These are phyloP conservation scores for Drosophila pseudotakahashii DNA, from an alignment of 2,888 invertebrate species.

Conservation along the genomic window DNA sequence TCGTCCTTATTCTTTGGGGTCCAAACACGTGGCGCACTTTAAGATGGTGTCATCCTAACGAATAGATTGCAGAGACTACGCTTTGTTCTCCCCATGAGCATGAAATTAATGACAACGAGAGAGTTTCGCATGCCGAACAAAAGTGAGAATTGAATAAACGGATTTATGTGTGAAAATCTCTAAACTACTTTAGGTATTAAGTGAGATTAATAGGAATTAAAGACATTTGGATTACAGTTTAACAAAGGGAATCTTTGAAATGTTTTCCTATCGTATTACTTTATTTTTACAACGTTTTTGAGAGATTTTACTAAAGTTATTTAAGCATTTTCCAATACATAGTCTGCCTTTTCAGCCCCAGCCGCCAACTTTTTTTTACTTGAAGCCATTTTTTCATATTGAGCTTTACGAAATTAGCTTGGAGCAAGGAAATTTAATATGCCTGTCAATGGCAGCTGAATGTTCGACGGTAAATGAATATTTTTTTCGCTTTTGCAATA, in stretches of 20 bases:
- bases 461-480: neutral
- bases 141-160: neutral
- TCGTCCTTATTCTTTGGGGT: constrained; percentile 3
- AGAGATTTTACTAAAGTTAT: too few relatives aligned
- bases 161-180: neutral
- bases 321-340: neutral
- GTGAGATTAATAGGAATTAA: neutral
- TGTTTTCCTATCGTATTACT: too few relatives aligned
- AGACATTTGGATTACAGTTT: too few relatives aligned
- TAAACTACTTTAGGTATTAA: neutral
- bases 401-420: neutral
- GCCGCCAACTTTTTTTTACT: too few relatives aligned
- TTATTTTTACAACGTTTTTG: too few relatives aligned
- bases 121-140: neutral
- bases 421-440: neutral
- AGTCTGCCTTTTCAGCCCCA: neutral
- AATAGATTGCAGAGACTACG: neutral
- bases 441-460: neutral
- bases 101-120: constrained; percentile 3
- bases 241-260: too few relatives aligned
- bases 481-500: neutral
- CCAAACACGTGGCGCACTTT: constrained; percentile 10
- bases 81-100: neutral
- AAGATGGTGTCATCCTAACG: constrained; percentile 12
- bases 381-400: neutral